Evolutionary conservation across 2,888 invertebrate genomes (phyloP).

Genomic region (Athalia circularis): DNA sequence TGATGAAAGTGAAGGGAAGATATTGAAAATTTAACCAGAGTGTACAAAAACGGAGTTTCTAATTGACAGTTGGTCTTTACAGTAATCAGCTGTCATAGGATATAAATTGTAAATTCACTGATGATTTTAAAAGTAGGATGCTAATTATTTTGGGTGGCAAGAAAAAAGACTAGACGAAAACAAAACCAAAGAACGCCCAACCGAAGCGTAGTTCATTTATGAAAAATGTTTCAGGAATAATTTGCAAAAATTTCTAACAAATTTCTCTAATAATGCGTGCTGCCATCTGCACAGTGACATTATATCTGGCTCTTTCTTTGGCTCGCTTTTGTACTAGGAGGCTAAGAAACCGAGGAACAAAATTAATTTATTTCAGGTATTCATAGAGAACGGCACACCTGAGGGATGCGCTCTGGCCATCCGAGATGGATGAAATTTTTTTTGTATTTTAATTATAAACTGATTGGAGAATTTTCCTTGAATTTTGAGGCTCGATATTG

Average conservation of each 20-base stretch:
- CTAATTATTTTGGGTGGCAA: not conserved
- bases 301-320: slow-evolving; percentile 55
- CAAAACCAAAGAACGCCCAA: not conserved
- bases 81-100: not conserved
- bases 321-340: not conserved
- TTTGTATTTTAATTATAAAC: not conserved
- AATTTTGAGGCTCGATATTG: slow-evolving; percentile 12
- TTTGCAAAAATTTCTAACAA: slow-evolving; percentile 60
- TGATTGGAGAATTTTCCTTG: slow-evolving; percentile 44
- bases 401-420: not conserved
- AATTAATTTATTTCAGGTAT: not conserved
- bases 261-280: slow-evolving; percentile 61
- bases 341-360: not conserved
- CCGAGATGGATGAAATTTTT: not conserved
- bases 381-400: slow-evolving; percentile 11
- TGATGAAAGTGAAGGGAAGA: not conserved
- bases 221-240: slow-evolving; percentile 50
- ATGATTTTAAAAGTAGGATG: not conserved
- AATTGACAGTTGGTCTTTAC: not conserved
- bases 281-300: slow-evolving; percentile 73
- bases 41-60: not conserved
- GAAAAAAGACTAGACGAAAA: not conserved
- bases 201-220: no score
- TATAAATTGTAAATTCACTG: not conserved
- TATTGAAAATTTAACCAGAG: not conserved